Base-by-base conservation (phyloP, 2,113 vertebrate species). In the Lipophrys pholis region DNA sequence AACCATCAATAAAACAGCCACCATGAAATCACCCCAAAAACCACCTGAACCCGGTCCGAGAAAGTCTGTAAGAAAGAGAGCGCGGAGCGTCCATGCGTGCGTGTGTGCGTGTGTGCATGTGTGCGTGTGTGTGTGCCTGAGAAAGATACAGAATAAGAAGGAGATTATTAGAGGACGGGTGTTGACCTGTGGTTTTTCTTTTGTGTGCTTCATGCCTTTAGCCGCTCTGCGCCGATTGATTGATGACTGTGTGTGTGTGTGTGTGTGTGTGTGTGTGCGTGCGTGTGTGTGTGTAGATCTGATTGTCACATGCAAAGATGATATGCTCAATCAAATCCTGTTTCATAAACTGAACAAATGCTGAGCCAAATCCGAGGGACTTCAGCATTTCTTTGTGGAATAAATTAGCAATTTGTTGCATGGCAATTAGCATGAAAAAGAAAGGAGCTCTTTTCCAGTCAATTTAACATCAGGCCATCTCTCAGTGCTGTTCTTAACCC, bases 401-500 rank as follows among this genome's bases (percentile, higher is more conserved):
- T 90, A 89, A 89, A 90, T 90, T 86, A 90, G 84, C 84, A 91
- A 84, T 90, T 89, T 90, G 87, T 83, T 82, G 62, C 83, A 78
- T 3, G 2, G 64, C 76, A 89, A 90, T 91, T 90, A 87, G 74
- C 87, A 92, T 91, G 77, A 87, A 90, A 89, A 90, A 84, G 84
- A 81, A 50, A 76, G 87, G 72, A 48, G 82, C 73, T 82, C 65
- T 63, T 86, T 90, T 92, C 87, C 86, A 85, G 80, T 89, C 87
- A 91, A 91, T 91, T 92, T 87, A 89, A 91, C 89, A 72, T 83
- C 65, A 75, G 66, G 55, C 82, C 73, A 71, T 85, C 57, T 71
- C 70, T 84, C 69, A 21, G 62, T 60, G 62, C 80, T 82, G 88
- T 84, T 81, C 84, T 83, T 72, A 82, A 77, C 73, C 66, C 73